Percentiles rank a stretch among this genome's conserved stretches.
phyloP scores from a whole-genome alignment of 1,140 invertebrate species.

The Wasmannia auropunctata region DNA sequence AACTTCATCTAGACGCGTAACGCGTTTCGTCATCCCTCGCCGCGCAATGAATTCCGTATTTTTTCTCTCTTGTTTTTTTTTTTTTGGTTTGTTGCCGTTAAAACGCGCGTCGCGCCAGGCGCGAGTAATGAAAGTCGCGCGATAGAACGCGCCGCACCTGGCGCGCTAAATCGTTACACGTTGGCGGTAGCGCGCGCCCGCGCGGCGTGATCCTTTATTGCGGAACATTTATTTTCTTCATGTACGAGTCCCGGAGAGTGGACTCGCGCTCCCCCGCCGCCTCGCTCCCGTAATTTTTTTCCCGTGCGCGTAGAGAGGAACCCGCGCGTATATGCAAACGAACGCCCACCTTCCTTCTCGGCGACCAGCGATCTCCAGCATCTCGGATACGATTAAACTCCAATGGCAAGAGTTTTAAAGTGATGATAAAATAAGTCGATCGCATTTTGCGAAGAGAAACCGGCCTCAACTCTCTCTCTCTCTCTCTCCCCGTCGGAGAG shows the following conservation, averaged over 20 bases:
- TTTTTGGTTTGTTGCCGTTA: too few relatives aligned
- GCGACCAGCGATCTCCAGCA: too few relatives aligned
- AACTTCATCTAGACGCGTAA: constrained; percentile 37
- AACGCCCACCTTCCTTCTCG: neutral
- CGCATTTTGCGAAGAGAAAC: neutral
- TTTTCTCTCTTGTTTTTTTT: too few relatives aligned
- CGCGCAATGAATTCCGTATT: constrained; percentile 33
- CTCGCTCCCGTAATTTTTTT: neutral
- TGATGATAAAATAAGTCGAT: neutral
- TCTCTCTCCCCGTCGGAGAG: too few relatives aligned
- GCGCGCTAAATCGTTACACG: constrained; percentile 48
- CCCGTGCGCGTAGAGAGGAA: too few relatives aligned
- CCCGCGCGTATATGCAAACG: neutral
- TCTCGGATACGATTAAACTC: neutral
- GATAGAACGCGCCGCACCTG: constrained; percentile 45
- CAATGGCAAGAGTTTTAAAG: neutral
- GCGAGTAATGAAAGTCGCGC: constrained; percentile 47
- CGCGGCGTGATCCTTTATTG: constrained; percentile 36
- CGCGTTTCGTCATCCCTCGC: constrained; percentile 34
- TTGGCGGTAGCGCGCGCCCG: constrained; percentile 4
- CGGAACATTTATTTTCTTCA: constrained; percentile 40
- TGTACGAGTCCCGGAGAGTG: neutral
- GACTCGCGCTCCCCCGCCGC: neutral
- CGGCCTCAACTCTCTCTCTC: constrained; percentile 45
- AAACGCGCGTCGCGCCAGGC: constrained; percentile 10